Conservation (phyloP, 2,797 vertebrate species). For the Coreius guichenoti region DNA sequence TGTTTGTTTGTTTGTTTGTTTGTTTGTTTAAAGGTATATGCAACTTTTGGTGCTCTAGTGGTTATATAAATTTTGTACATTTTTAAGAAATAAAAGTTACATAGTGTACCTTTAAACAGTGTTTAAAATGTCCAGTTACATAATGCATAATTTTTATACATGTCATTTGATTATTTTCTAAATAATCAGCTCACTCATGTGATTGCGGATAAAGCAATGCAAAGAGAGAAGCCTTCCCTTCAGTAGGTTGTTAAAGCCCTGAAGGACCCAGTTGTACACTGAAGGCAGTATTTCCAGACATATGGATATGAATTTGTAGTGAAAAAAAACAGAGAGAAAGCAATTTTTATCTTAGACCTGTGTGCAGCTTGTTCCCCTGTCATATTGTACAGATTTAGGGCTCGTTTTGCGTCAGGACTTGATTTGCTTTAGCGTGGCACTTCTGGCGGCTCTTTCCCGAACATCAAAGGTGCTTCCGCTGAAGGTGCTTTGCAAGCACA, state of each 20-base stretch:
- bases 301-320: conserved; percentile 5
- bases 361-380: neutral
- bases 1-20: too few species aligned
- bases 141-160: neutral
- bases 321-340: neutral
- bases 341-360: neutral
- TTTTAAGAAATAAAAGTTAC: too few species aligned
- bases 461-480: conserved; percentile 20
- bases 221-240: neutral
- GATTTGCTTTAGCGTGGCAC: neutral
- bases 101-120: too few species aligned
- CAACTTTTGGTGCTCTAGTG: too few species aligned
- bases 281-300: conserved; percentile 8
- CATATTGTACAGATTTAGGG: neutral
- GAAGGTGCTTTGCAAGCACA: conserved; percentile 11
- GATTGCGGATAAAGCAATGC: neutral
- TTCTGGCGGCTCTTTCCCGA: neutral
- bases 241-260: neutral
- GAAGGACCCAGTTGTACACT: neutral
- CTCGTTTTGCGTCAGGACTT: conserved; percentile 5
- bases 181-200: neutral
- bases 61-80: too few species aligned
- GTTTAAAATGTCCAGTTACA: too few species aligned
- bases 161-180: neutral
- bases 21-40: too few species aligned